phyloP scores from a whole-genome alignment of 2,113 vertebrate species.

The Oenanthe melanoleuca region DNA sequence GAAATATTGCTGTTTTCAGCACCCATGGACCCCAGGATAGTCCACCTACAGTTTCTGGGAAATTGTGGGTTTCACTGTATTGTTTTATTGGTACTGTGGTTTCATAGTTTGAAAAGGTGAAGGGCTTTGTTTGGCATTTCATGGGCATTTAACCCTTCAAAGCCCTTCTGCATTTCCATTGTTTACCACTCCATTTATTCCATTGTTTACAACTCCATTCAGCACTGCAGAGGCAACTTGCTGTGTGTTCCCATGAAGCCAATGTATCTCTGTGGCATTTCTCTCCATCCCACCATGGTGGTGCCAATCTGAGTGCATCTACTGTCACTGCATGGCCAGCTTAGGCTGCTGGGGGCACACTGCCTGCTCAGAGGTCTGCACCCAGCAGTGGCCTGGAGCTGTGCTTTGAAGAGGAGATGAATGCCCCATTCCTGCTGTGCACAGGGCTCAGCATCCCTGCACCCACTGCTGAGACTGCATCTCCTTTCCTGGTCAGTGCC shows the following conservation, averaged over 20 bases:
- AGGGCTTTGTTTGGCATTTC: not conserved
- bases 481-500: not conserved
- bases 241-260: fast-evolving
- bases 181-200: not conserved
- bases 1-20: not conserved
- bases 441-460: not conserved
- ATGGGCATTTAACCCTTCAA: not conserved
- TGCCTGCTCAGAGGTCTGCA: not conserved
- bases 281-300: not conserved
- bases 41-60: not conserved
- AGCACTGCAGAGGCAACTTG: not conserved
- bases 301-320: not conserved
- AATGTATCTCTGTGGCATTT: fast-evolving
- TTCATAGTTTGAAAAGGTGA: not conserved
- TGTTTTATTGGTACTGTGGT: not conserved
- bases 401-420: not conserved
- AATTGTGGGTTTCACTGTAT: not conserved
- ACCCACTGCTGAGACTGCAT: not conserved
- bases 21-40: not conserved
- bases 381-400: not conserved
- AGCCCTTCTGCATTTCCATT: not conserved
- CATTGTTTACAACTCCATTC: not conserved
- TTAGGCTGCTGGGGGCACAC: not conserved
- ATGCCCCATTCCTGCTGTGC: fast-evolving
- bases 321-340: not conserved